Conservation (phyloP, 1,140 invertebrate species). For the Philotrypesis tridentata region DNA sequence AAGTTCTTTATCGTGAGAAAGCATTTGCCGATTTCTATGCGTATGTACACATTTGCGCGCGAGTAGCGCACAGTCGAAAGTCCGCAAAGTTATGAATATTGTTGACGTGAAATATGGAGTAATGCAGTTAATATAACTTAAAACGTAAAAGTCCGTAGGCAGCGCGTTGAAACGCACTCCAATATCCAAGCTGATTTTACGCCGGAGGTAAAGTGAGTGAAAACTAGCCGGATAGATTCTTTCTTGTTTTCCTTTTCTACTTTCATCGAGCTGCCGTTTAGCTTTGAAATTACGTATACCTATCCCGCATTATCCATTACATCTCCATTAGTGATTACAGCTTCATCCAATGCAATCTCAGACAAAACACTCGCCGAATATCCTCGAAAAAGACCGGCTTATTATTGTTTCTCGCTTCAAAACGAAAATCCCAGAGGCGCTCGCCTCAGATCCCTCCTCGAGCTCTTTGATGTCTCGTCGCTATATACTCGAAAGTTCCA, state of each 20-base stretch:
- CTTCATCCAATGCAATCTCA: no score
- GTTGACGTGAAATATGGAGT: not conserved
- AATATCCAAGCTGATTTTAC: not conserved
- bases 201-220: not conserved
- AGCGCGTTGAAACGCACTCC: not conserved
- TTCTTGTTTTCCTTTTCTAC: no score
- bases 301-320: not conserved
- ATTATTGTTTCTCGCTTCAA: no score
- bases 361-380: no score
- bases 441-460: not conserved
- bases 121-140: not conserved
- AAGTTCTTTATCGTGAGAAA: slow-evolving; percentile 29
- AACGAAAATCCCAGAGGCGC: not conserved
- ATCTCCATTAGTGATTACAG: no score
- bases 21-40: not conserved
- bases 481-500: not conserved
- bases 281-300: not conserved
- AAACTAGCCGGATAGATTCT: not conserved
- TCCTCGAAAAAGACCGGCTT: no score
- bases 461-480: not conserved
- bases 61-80: not conserved
- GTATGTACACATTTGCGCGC: not conserved
- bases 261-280: no score
- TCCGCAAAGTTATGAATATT: slow-evolving; percentile 5
- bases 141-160: not conserved